Evolutionary conservation across 2,888 invertebrate genomes (phyloP), one percentile per base, ranked within the genome.

Genomic region (Digitonthophagus gazella): DNA sequence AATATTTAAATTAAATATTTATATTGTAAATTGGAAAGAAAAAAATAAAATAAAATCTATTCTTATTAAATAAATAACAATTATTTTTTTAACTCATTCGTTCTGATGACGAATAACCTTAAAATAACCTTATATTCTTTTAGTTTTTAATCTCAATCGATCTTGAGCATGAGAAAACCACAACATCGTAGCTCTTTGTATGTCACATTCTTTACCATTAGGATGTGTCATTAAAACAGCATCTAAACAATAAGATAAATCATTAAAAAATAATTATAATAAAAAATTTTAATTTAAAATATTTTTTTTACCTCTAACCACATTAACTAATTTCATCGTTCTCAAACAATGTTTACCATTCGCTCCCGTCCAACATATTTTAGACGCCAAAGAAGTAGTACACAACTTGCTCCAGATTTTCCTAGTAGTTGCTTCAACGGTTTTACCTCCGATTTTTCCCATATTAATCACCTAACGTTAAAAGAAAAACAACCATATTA

Each of bases 141-240:
- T 58, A 58, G 58, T 8, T 61, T 61, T 61, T 3, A 68, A 65
- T 22, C 72, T 20, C 54, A 72, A 61, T 15, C 72, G 67, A 64
- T 72, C 72, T 69, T 72, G 72, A 14, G 72, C 72, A 54, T 72
- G 72, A n/a, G 72, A 72, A 58, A 72, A 72, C 72, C 72, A 72
- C 28, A 72, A 28, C 70, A 72, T 72, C 14, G 72, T 72, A n/a
- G 72, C 70, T 44, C 67, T 68, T 22, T 72, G 72, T n/a, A 72
- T 72, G 15, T 72, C 72, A 11, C 67, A 66, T 69, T 72, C 72
- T 58, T 72, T 72, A n/a, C 70, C 72, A n/a, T 65, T 18, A 22
- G 70, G 67, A 64, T 72, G 72, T 6, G 72, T 70, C 19, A 67
- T 56, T 18, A 72, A 65, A 16, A 72, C 72, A 16, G 70, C 68